Conservation (phyloP, 2,888 invertebrate genomes). For the Trissoscelio sp. region DNA sequence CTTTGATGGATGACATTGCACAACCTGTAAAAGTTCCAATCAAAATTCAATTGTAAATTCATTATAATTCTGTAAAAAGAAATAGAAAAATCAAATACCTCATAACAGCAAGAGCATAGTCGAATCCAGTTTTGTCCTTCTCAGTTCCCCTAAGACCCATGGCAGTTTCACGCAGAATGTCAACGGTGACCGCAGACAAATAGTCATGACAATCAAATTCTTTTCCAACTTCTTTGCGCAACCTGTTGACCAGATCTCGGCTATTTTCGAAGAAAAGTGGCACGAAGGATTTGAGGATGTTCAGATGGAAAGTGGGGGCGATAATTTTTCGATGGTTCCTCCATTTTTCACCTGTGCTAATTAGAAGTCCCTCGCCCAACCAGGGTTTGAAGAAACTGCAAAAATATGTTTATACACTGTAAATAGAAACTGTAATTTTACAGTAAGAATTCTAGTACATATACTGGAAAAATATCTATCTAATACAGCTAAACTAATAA, state of each 20-base stretch:
- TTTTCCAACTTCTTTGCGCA: constrained; percentile 87
- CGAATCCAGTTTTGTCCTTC: constrained; percentile 91
- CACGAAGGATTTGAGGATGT: constrained; percentile 85
- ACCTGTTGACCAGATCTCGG: constrained; percentile 81
- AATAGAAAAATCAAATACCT: too few relatives aligned
- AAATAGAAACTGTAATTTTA: too few relatives aligned
- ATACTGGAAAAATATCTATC: too few relatives aligned
- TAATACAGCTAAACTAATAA: too few relatives aligned
- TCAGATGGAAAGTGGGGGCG: constrained; percentile 85
- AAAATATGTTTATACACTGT: background rate
- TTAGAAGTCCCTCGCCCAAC: constrained; percentile 82
- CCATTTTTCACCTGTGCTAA: constrained; percentile 84
- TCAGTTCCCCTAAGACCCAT: constrained; percentile 93
- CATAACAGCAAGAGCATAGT: constrained; percentile 95
- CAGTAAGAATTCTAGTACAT: too few relatives aligned
- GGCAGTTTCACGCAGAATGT: constrained; percentile 93
- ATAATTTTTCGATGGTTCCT: constrained; percentile 84
- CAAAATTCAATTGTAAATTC: too few relatives aligned
- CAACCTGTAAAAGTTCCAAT: constrained; percentile 83
- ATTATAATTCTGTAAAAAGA: too few relatives aligned
- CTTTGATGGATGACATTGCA: constrained; percentile 85
- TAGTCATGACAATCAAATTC: constrained; percentile 92
- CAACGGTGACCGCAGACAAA: constrained; percentile 93
- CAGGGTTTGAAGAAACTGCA: constrained; percentile 81
- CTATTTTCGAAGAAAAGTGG: constrained; percentile 84